phyloP scores from a whole-genome alignment of 1,140 invertebrate species.

The Drosophila pallidifrons region DNA sequence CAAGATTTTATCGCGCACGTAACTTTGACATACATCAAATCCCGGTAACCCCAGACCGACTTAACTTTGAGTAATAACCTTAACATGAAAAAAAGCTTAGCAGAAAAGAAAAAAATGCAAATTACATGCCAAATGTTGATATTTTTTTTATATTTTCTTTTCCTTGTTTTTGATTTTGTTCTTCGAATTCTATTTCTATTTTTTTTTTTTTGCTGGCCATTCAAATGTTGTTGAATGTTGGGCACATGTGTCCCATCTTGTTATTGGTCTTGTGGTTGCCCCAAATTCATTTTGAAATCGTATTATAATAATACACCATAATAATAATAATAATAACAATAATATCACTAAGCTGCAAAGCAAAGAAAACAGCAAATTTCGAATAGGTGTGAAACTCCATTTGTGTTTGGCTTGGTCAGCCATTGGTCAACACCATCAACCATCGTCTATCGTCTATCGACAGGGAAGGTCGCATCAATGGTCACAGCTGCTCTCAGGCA shows the following conservation, averaged over 20 bases:
- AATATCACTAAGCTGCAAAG: slow-evolving; percentile 55
- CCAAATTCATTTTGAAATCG: slow-evolving; percentile 70
- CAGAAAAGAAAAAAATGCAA: slow-evolving; percentile 60
- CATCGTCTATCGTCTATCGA: background rate
- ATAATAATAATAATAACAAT: slow-evolving; percentile 70
- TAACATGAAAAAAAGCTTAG: background rate
- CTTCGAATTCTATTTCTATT: background rate
- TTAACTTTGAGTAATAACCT: slow-evolving; percentile 57
- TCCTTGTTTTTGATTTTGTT: background rate
- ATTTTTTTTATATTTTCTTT: slow-evolving; percentile 49
- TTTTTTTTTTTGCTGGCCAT: slow-evolving; percentile 64
- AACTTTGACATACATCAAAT: slow-evolving; percentile 80
- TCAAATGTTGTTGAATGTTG: slow-evolving; percentile 44
- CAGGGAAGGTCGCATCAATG: slow-evolving; percentile 20
- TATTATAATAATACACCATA: slow-evolving; percentile 70
- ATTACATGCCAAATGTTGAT: slow-evolving; percentile 75
- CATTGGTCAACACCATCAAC: slow-evolving; percentile 30
- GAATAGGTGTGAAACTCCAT: slow-evolving; percentile 68
- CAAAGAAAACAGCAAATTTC: slow-evolving; percentile 59
- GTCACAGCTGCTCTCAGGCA: slow-evolving; percentile 59
- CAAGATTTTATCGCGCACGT: slow-evolving; percentile 78
- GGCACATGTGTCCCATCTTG: slow-evolving; percentile 66
- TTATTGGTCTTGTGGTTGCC: slow-evolving; percentile 42
- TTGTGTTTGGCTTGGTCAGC: slow-evolving; percentile 29
- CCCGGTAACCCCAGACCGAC: slow-evolving; percentile 50